Percentiles rank a stretch among this genome's conserved stretches.
Conservation (phyloP, 2,113 vertebrate genomes). For the Plecturocebus donacophilus region DNA sequence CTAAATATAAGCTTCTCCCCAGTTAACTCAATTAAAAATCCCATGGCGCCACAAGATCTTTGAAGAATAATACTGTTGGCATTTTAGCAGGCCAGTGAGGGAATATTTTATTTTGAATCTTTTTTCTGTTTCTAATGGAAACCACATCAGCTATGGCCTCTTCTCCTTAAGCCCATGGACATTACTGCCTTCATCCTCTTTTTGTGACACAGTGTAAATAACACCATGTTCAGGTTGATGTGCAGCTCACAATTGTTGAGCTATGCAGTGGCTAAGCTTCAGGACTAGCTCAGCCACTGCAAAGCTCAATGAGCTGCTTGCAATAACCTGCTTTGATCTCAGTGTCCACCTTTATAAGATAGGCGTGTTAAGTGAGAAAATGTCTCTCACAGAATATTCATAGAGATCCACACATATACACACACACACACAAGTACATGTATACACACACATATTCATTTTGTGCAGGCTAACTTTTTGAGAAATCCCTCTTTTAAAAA, state of each 20-base stretch:
- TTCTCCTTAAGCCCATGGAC: neutral
- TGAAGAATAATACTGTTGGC: neutral
- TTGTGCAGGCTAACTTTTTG: neutral
- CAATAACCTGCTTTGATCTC: neutral
- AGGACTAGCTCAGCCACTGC: neutral
- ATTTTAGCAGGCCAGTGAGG: neutral
- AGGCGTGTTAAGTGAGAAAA: neutral
- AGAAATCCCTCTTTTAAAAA: neutral
- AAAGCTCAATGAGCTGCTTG: fast-evolving
- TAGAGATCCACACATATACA: neutral
- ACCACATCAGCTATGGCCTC: neutral
- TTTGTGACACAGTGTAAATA: fast-evolving
- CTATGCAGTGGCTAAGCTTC: neutral
- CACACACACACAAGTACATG: neutral
- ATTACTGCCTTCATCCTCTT: neutral
- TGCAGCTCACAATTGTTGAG: too few species aligned
- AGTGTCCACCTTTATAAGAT: neutral
- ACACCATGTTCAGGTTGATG: neutral
- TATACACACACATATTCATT: fast-evolving
- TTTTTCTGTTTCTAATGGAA: neutral
- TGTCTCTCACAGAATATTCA: neutral
- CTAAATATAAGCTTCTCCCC: neutral
- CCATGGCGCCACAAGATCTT: neutral
- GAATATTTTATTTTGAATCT: neutral
- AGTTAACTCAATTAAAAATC: neutral